Evolutionary conservation across 37 sponge, comb jelly and placozoan genomes (phyloP).

Genomic region (Cladorhizidae sp.): DNA sequence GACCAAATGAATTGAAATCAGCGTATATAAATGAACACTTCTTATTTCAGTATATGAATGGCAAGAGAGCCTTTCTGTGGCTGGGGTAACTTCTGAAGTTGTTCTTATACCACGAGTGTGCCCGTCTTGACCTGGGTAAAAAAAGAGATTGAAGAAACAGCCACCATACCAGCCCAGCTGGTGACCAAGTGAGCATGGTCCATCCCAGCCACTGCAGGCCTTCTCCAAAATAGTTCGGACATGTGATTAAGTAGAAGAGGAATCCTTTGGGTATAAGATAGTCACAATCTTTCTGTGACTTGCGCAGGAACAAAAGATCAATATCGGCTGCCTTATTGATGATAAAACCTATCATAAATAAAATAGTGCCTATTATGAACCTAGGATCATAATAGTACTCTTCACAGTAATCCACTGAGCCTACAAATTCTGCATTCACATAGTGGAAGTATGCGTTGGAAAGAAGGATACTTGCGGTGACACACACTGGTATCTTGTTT

Average conservation of each 20-base stretch:
- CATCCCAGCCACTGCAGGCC: slow-evolving; percentile 85
- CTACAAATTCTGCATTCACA: slow-evolving; percentile 75
- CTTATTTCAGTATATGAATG: slow-evolving; percentile 80
- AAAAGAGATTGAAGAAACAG: slow-evolving; percentile 57
- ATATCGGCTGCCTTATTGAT: slow-evolving; percentile 68
- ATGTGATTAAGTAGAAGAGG: slow-evolving; percentile 63
- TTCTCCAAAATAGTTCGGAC: slow-evolving; percentile 90
- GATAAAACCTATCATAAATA: slow-evolving; percentile 74
- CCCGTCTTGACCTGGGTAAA: slow-evolving; percentile 72
- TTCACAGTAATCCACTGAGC: slow-evolving; percentile 32
- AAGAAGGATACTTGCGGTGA: slow-evolving; percentile 31
- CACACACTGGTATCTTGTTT: slow-evolving; percentile 38
- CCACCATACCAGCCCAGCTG: slow-evolving; percentile 82
- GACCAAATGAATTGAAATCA: no score
- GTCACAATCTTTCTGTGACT: slow-evolving; percentile 17
- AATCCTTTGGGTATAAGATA: slow-evolving; percentile 75
- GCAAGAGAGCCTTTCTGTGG: slow-evolving; percentile 75
- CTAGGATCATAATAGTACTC: slow-evolving; percentile 75
- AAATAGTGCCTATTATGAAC: slow-evolving; percentile 74
- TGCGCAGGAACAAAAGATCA: slow-evolving; percentile 55
- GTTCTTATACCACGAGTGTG: slow-evolving; percentile 74
- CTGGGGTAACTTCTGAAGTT: slow-evolving; percentile 71
- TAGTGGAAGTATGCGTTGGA: slow-evolving; percentile 52
- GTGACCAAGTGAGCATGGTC: slow-evolving; percentile 83
- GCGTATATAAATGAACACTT: no score